Conservation (phyloP, 2,797 vertebrate genomes). For the Sebastes trivittatus region DNA sequence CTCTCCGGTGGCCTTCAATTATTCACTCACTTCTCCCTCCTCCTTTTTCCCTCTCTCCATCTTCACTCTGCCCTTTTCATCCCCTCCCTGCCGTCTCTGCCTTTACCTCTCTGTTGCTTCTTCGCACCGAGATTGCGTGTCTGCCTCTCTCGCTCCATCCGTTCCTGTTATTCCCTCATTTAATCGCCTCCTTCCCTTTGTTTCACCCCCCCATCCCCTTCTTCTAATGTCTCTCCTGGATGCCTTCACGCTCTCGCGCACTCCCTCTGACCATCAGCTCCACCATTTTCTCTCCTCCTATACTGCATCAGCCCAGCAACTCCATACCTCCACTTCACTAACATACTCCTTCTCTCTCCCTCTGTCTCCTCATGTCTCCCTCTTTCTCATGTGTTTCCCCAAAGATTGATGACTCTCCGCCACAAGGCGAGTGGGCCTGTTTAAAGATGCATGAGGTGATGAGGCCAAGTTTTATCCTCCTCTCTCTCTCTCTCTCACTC, state of each 20-base stretch:
- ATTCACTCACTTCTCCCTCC: constrained; percentile 72
- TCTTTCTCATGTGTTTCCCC: constrained; percentile 71
- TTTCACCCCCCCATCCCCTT: neutral
- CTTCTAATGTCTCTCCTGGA: constrained; percentile 22
- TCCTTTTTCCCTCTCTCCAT: constrained; percentile 37
- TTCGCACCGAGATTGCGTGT: constrained; percentile 36
- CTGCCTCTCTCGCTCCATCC: constrained; percentile 31
- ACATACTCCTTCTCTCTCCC: constrained; percentile 55
- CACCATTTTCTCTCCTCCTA: constrained; percentile 22
- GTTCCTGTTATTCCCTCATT: constrained; percentile 34
- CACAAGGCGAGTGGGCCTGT: constrained; percentile 74
- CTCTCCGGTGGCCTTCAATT: constrained; percentile 80
- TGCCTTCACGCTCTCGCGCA: constrained; percentile 29
- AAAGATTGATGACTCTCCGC: constrained; percentile 84
- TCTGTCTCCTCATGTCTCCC: constrained; percentile 53
- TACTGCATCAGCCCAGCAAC: constrained; percentile 41
- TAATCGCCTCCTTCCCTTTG: constrained; percentile 36
- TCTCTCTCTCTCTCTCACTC: neutral
- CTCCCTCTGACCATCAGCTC: constrained; percentile 40
- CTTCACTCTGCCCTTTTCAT: constrained; percentile 73
- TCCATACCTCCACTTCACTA: constrained; percentile 68
- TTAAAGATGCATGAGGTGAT: constrained; percentile 87
- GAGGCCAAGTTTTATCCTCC: constrained; percentile 69
- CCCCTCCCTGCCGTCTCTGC: constrained; percentile 41
- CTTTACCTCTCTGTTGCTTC: constrained; percentile 51